Base-by-base conservation (phyloP, 2,797 vertebrate species). In the Euphonia xanthogaster region DNA sequence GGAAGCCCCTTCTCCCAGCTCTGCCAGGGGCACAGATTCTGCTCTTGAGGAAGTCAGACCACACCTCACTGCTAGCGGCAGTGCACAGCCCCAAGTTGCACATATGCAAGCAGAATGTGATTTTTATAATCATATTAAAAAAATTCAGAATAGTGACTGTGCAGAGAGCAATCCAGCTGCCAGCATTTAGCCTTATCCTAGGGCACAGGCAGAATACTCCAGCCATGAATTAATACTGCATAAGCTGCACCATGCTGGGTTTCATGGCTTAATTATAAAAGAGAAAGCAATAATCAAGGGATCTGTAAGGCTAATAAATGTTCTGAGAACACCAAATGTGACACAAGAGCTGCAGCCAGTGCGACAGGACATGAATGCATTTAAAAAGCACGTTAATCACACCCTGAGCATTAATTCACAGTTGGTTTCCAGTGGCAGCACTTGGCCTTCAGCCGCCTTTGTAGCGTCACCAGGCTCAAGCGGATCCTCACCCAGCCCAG, bases 241-340 rank as follows among this genome's bases (percentile, higher is more conserved):
- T 74, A 95, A 96, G 77, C 82, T 70, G 82, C 65, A 24, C 65
- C 94, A 86, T 14, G 91, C 94, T 93, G 74, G 65, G 97, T 68
- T 86, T 66, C 92, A 83, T 75, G 75, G 93, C 94, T 97, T 96
- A 95, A 97, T 97, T 97, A 97, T 58, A 78, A 86, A 88, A 94
- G 73, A 94, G 94, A 96, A 94, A 91, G 95, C 79, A 89, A 93
- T 96, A 96, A 96, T 94, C 94, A 96, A 80, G 94, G 95, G 95
- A 95, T 96, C 94, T 86, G 79, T 91, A 81, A 80, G 87, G 95
- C 94, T 95, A 96, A 97, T 96, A 92, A 90, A 66, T 55, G 94
- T 91, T 96, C 94, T 40, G 91, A 86, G 89, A 92, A 70, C 91
- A 78, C 76, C 7, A 31, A 93, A 89, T 66, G 95, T 78, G 95